A percentile compares a stretch with the other conserved stretches of the same genome.
Conservation (phyloP, 2,888 invertebrate species). For the Halictus quadricinctus region DNA sequence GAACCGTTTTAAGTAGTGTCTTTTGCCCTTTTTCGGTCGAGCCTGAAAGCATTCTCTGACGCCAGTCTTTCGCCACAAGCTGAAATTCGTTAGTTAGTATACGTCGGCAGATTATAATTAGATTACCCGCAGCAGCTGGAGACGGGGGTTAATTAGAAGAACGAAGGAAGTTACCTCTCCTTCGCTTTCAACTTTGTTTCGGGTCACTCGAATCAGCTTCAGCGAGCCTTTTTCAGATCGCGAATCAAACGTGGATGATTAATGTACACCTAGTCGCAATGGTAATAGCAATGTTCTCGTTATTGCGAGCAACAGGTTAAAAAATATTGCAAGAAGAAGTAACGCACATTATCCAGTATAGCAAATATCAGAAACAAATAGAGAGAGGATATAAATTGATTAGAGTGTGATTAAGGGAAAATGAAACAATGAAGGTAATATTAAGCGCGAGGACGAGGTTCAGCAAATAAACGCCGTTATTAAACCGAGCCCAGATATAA, state of each 20-base stretch:
- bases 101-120: slow-evolving; percentile 2
- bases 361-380: neutral
- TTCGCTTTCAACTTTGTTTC: neutral
- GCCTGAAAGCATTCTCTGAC: neutral
- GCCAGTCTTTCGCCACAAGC: neutral
- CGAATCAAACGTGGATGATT: neutral
- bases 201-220: neutral
- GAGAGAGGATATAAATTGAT: neutral
- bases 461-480: neutral
- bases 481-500: neutral
- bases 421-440: slow-evolving; percentile 1
- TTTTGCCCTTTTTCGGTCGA: slow-evolving; percentile 1
- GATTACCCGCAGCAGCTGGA: neutral
- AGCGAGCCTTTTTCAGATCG: neutral
- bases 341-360: neutral
- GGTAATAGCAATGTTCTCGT: neutral
- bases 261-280: neutral
- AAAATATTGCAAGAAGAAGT: neutral
- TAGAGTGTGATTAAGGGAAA: neutral
- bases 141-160: slow-evolving; percentile 14
- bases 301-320: neutral
- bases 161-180: neutral
- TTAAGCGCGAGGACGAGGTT: neutral
- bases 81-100: neutral
- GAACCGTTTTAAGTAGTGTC: neutral